These are phyloP conservation scores for Colius striatus DNA, from an alignment of 2,113 vertebrate species.

Conservation along the genomic window DNA sequence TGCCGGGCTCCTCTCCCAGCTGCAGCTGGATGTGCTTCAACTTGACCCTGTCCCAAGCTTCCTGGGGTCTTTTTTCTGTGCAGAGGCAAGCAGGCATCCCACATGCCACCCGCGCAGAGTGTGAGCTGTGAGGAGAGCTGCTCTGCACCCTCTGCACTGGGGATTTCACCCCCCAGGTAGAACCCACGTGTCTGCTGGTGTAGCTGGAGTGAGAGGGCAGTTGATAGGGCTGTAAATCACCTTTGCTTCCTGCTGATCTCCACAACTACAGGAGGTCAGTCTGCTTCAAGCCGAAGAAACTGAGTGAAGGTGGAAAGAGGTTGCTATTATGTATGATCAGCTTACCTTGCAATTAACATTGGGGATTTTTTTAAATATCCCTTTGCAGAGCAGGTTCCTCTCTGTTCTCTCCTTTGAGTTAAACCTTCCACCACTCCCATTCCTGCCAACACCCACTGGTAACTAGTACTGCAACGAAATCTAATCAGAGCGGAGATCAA, in stretches of 20 bases:
- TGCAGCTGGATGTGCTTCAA: neutral
- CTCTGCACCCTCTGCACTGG: neutral
- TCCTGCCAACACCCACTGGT: slow-evolving; percentile 61
- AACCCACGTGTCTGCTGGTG: rapidly evolving
- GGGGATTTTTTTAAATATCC: neutral
- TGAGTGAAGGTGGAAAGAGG: neutral
- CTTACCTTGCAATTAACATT: neutral
- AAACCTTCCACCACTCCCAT: slow-evolving; percentile 59
- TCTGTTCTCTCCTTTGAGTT: slow-evolving; percentile 41
- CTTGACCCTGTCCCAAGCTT: neutral
- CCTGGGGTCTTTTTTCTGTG: neutral
- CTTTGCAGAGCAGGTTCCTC: slow-evolving; percentile 44
- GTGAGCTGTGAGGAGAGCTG: neutral
- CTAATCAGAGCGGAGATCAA: slow-evolving; percentile 58
- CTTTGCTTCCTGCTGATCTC: slow-evolving; percentile 7
- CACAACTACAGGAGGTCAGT: neutral
- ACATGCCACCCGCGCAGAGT: rapidly evolving
- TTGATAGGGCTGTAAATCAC: neutral
- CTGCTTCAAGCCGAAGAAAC: neutral
- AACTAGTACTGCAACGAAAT: slow-evolving; percentile 49
- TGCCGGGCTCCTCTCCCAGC: neutral
- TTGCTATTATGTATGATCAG: neutral
- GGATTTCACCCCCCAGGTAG: neutral
- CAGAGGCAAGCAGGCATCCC: neutral
- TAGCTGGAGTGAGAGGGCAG: neutral